Percentiles rank a stretch among this genome's conserved stretches.
These are phyloP conservation scores for Empis stercorea DNA, from an alignment of 2,888 invertebrate genomes.

Conservation along the genomic window DNA sequence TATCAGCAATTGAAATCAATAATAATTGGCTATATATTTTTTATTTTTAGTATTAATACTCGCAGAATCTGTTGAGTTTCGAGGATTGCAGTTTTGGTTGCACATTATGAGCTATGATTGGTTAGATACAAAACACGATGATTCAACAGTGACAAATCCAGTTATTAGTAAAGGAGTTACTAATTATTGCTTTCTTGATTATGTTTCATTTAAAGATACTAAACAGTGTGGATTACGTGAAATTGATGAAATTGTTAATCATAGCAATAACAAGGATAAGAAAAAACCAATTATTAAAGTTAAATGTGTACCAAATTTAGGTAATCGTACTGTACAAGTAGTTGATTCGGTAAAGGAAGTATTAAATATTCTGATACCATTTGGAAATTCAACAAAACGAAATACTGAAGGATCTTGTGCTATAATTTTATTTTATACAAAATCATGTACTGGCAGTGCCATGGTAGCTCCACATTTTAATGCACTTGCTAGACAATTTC, in stretches of 20 bases:
- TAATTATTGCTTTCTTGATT: conserved; percentile 25
- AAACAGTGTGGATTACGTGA: conserved; percentile 23
- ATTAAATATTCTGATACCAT: conserved; percentile 26
- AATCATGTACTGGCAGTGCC: conserved; percentile 81
- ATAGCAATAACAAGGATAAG: background rate
- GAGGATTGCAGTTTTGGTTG: conserved; percentile 10
- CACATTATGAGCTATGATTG: conserved; percentile 13
- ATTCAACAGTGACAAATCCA: background rate
- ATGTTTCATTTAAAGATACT: conserved; percentile 11
- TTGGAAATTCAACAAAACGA: conserved; percentile 40
- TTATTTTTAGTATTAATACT: background rate
- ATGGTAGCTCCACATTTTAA: conserved; percentile 83
- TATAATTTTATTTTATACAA: conserved; percentile 77
- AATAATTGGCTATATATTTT: too few species aligned
- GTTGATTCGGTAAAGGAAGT: conserved; percentile 29
- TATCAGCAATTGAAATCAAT: too few species aligned
- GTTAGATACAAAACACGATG: conserved; percentile 7
- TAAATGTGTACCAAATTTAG: conserved; percentile 23
- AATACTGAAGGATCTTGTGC: conserved; percentile 56
- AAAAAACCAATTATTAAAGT: conserved; percentile 28
- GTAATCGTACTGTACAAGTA: conserved; percentile 21
- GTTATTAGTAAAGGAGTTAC: conserved; percentile 19
- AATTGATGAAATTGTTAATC: conserved; percentile 18
- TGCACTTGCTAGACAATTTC: conserved; percentile 75
- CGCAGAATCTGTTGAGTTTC: conserved; percentile 10